Evolutionary conservation across 2,113 vertebrate genomes (phyloP).

Genomic region (Tragelaphus buxtoni): DNA sequence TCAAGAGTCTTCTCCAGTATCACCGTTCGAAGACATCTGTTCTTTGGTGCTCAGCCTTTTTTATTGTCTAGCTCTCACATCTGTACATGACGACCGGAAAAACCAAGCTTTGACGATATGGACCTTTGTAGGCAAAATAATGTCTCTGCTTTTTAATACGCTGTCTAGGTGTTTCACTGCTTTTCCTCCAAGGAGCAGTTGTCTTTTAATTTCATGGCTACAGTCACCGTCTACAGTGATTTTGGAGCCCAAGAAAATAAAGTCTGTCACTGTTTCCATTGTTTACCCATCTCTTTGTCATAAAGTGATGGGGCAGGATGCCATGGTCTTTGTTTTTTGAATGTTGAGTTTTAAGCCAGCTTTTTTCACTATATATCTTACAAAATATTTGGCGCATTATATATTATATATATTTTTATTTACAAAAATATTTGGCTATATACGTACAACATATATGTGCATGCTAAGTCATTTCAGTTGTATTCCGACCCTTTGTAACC

Average conservation of each 20-base stretch:
- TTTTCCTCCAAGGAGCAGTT: neutral
- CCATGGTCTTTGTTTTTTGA: neutral
- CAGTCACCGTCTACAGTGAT: neutral
- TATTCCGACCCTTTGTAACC: neutral
- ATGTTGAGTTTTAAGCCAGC: neutral
- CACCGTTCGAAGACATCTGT: fast-evolving
- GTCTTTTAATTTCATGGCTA: neutral
- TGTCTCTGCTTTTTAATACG: neutral
- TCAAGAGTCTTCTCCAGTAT: neutral
- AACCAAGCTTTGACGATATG: neutral
- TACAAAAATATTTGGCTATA: neutral
- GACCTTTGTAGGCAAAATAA: neutral
- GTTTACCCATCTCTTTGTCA: neutral
- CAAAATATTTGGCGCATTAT: neutral
- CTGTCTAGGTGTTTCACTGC: neutral
- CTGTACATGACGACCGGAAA: neutral
- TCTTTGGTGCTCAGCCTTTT: neutral
- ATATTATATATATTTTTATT: neutral
- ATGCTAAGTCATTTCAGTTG: neutral
- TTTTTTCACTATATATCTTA: neutral
- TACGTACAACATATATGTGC: neutral
- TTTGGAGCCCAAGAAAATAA: neutral
- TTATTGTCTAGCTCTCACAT: neutral
- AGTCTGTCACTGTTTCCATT: neutral
- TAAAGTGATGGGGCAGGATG: neutral